Base-by-base conservation (phyloP, 2,113 vertebrate species). In the Hucho hucho region DNA sequence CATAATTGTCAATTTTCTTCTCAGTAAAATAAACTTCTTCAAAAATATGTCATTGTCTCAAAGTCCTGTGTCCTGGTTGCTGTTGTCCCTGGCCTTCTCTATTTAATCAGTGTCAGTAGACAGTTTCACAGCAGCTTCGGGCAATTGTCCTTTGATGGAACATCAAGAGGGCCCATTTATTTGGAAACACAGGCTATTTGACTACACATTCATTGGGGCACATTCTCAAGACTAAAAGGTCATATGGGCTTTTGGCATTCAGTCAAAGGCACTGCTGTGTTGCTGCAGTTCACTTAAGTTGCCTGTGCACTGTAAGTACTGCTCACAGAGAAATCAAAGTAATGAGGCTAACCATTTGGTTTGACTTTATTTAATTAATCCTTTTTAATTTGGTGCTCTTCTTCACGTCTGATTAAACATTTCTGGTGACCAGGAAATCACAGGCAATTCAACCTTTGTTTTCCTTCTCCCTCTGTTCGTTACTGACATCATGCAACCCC, bases 141-240 rank as follows among this genome's bases (percentile, higher is more conserved):
- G 71, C 56, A 76, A 75, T 85, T 87, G 87, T 73, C 56, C 70
- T 69, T 77, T 76, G 29, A 75, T 37, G 49, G 11, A 43, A 43
- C 37, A 43, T 43, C 37, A 43, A 43, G 37, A 43, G 9, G 9
- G 28, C 16, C 7, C 73, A 70, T 74, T 49, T 76, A 49, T 79
- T 59, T 83, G 74, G 77, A 74, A 77, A 70, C 70, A 67, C 29
- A 47, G 67, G 75, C 75, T 77, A 78, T 78, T 69, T 69, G 20
- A 69, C 37, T 22, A 68, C 26, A 16, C 49, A 79, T 83, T 84
- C 80, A 79, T 74, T 80, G 80, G 72, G 75, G 86, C 81, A 86
- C 74, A 72, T 56, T 78, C 83, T 89, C 85, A 79, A 83, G 85
- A 78, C 69, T 86, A 81, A 90, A 90, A 89, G 80, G 86, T 75